These are phyloP conservation scores for Gastrophryne carolinensis DNA, from an alignment of 2,797 vertebrate species.

Conservation along the genomic window DNA sequence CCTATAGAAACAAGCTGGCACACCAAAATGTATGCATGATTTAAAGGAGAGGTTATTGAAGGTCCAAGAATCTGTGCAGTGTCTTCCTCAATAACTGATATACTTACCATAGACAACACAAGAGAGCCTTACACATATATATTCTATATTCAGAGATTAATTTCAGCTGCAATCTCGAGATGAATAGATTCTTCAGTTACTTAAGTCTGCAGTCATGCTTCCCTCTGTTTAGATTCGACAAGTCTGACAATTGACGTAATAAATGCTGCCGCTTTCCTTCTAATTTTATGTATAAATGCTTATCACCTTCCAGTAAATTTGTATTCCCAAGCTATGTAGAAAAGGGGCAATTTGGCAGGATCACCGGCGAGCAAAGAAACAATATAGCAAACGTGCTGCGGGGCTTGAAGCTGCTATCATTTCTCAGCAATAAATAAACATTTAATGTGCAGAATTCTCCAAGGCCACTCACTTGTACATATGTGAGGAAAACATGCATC, in stretches of 20 bases:
- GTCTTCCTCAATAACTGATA: neutral
- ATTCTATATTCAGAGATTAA: neutral
- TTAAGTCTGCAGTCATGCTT: neutral
- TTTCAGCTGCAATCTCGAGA: neutral
- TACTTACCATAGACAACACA: neutral
- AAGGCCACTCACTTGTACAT: constrained; percentile 6
- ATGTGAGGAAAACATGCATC: neutral
- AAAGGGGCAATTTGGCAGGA: constrained; percentile 25
- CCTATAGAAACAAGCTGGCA: constrained; percentile 32
- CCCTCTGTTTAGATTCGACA: neutral
- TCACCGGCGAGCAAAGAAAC: constrained; percentile 10
- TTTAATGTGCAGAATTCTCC: constrained; percentile 14
- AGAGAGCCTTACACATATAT: neutral
- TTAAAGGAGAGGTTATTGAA: constrained; percentile 14
- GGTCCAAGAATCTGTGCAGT: neutral
- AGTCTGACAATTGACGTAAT: constrained; percentile 9
- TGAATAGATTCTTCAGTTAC: neutral
- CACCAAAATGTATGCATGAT: constrained; percentile 20
- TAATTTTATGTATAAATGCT: constrained; percentile 36
- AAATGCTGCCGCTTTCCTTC: constrained; percentile 4
- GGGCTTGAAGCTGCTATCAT: constrained; percentile 3
- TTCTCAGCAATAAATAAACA: constrained; percentile 33
- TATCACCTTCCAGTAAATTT: constrained; percentile 26
- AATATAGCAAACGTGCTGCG: constrained; percentile 14
- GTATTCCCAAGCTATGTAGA: constrained; percentile 21